These are phyloP conservation scores for Rhabdomys pumilio DNA, from an alignment of 2,797 vertebrate genomes.

Conservation along the genomic window DNA sequence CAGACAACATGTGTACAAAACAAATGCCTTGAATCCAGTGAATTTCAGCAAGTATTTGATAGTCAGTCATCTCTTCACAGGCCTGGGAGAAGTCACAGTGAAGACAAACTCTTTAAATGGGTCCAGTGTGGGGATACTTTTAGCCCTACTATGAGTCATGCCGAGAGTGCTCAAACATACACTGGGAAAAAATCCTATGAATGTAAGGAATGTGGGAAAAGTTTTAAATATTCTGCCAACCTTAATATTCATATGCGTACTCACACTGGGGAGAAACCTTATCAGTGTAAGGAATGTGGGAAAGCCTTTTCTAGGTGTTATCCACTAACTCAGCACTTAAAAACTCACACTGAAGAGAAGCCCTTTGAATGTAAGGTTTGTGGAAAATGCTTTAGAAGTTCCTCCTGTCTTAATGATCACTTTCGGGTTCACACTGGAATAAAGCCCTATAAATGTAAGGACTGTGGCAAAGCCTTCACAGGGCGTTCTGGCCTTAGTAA, in stretches of 20 bases:
- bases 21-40: neutral
- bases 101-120: neutral
- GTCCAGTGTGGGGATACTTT: neutral
- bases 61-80: neutral
- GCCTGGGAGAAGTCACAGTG: neutral
- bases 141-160: neutral
- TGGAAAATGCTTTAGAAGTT: conserved; percentile 61
- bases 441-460: conserved; percentile 66
- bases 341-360: conserved; percentile 75
- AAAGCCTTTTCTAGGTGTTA: conserved; percentile 63
- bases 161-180: neutral
- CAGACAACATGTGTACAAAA: neutral
- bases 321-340: conserved; percentile 53
- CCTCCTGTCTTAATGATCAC: conserved; percentile 59
- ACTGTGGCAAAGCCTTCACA: conserved; percentile 65
- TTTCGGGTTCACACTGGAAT: conserved; percentile 44
- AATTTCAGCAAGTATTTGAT: neutral
- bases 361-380: conserved; percentile 51
- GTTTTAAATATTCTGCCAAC: conserved; percentile 60
- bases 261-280: conserved; percentile 80
- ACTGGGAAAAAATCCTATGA: conserved; percentile 5
- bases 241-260: conserved; percentile 75
- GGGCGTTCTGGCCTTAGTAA: conserved; percentile 63
- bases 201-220: conserved; percentile 61
- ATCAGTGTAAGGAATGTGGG: conserved; percentile 68